Percentiles rank a stretch among this genome's conserved stretches.
These are phyloP conservation scores for Axinella damicornis DNA, from an alignment of 37 sponge, comb jelly and placozoan species.

Conservation along the genomic window DNA sequence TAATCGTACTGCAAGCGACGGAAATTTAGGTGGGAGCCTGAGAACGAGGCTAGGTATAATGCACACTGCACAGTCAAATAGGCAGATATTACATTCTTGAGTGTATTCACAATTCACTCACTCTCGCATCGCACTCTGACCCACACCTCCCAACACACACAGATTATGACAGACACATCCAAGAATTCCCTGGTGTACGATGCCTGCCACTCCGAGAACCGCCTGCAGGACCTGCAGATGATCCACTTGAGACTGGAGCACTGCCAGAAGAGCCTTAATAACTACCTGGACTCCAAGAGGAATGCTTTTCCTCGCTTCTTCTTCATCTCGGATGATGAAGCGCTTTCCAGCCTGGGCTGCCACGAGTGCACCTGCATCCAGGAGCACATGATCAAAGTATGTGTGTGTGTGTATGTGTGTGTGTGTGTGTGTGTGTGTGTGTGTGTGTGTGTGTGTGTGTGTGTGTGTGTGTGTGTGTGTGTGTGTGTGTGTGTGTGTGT, in stretches of 20 bases:
- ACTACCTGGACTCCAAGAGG: conserved; percentile 99
- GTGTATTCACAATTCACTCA: too few species aligned
- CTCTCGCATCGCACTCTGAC: conserved; percentile 47
- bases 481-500: too few species aligned
- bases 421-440: too few species aligned
- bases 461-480: too few species aligned
- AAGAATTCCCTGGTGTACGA: conserved; percentile 93
- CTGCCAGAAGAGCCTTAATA: conserved; percentile 98
- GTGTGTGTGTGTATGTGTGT: neutral
- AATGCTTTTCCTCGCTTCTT: conserved; percentile 99
- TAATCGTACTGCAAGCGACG: too few species aligned
- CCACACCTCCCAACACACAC: too few species aligned
- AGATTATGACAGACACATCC: conserved; percentile 96
- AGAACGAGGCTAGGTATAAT: too few species aligned
- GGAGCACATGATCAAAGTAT: conserved; percentile 99
- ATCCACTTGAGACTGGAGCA: conserved; percentile 88
- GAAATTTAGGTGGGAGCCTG: too few species aligned
- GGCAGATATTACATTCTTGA: too few species aligned
- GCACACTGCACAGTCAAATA: too few species aligned
- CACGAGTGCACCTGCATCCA: conserved; percentile 98
- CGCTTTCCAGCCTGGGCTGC: conserved; percentile 95
- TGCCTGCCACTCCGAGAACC: conserved; percentile 88
- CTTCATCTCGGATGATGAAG: conserved; percentile 99
- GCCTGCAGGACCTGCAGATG: conserved; percentile 93
- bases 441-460: too few species aligned